Conservation (phyloP, 64 coral and sea anemone species). For the Hydrozoanthus tunicans region DNA sequence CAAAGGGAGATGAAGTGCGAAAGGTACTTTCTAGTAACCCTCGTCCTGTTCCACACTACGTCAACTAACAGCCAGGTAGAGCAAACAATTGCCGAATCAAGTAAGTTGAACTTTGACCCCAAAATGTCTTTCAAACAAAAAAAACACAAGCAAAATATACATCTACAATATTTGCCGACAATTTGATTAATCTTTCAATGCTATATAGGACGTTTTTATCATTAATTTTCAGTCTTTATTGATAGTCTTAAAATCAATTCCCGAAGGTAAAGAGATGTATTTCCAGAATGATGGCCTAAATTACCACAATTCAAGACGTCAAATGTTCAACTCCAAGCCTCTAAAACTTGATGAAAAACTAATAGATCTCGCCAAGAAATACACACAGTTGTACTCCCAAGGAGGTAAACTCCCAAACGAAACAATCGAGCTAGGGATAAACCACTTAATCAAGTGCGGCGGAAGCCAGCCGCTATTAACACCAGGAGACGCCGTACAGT, state of each 20-base stretch:
- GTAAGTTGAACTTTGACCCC: no score
- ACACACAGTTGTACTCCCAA: background rate
- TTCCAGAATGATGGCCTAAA: background rate
- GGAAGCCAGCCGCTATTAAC: background rate
- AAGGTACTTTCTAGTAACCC: no score
- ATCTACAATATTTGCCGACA: no score
- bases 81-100: no score
- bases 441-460: constrained; percentile 3
- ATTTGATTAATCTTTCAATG: no score
- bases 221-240: no score
- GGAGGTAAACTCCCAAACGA: background rate
- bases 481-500: constrained; percentile 4
- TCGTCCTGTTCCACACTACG: no score
- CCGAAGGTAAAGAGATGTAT: background rate
- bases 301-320: background rate
- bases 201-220: no score
- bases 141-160: no score
- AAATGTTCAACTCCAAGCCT: background rate
- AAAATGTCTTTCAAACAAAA: no score
- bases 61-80: no score
- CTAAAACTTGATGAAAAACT: background rate
- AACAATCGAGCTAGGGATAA: background rate
- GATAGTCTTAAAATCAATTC: background rate
- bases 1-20: no score
- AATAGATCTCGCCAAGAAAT: background rate